Percentiles rank a stretch among this genome's conserved stretches.
Evolutionary conservation across 2,797 vertebrate genomes (phyloP).

Genomic region (Coluber constrictor): DNA sequence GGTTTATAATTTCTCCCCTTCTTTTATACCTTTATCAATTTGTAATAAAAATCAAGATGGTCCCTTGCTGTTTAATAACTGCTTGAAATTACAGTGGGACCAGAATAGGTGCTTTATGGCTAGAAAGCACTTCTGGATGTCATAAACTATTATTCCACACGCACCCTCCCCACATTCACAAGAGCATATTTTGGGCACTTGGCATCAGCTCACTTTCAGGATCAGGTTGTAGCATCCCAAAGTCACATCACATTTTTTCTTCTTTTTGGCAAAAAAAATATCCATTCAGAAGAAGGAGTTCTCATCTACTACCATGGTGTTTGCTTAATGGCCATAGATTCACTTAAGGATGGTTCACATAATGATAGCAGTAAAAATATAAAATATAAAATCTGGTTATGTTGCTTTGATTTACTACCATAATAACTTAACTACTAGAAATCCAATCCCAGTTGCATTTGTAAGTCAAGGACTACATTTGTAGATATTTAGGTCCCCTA

Average conservation of each 20-base stretch:
- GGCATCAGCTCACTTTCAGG: not conserved
- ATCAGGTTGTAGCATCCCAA: not conserved
- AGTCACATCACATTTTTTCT: not conserved
- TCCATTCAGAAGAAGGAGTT: not conserved
- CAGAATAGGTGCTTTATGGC: not conserved
- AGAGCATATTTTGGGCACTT: not conserved
- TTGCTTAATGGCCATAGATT: not conserved
- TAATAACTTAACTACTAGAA: not conserved
- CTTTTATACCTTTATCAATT: not conserved
- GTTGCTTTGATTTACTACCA: not conserved
- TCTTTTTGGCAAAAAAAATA: not conserved
- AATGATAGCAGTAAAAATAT: not conserved
- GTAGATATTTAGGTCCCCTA: not conserved
- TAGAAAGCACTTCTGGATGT: not conserved
- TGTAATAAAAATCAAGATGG: not conserved
- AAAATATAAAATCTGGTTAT: not conserved
- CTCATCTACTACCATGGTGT: not conserved
- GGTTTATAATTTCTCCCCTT: not conserved
- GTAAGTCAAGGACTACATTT: not conserved
- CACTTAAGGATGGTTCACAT: not conserved
- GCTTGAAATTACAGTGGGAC: not conserved
- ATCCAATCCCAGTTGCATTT: not conserved
- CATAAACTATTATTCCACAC: not conserved
- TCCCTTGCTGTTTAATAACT: not conserved
- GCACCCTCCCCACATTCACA: not conserved